A percentile compares a stretch with the other conserved stretches of the same genome.
Conservation (phyloP, 2,888 invertebrate species). For the Macrosoma leucophasiata region DNA sequence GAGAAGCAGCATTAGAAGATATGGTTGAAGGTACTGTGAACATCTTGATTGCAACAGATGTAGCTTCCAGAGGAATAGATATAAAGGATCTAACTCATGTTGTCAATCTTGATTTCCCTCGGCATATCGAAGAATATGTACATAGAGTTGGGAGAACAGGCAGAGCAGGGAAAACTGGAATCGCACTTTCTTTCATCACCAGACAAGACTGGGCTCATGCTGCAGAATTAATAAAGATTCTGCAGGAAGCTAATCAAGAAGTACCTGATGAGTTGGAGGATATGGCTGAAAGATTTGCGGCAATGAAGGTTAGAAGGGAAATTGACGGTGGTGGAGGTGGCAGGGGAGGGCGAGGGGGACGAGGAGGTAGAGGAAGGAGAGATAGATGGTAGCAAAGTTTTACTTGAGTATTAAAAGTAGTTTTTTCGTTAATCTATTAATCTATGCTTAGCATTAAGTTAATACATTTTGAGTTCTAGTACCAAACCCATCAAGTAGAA, state of each 20-base stretch:
- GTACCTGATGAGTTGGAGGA: conserved; percentile 83
- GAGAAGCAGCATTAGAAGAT: conserved; percentile 89
- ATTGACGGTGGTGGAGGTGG: conserved; percentile 65
- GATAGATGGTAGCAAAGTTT: conserved; percentile 39
- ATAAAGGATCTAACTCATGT: conserved; percentile 93
- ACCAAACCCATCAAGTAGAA: no score
- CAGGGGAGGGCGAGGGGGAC: conserved; percentile 45
- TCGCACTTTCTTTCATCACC: conserved; percentile 88
- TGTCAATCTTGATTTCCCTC: conserved; percentile 94
- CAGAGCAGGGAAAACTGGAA: conserved; percentile 90
- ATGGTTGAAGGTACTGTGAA: conserved; percentile 86
- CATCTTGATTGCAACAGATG: conserved; percentile 95
- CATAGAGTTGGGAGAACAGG: conserved; percentile 98
- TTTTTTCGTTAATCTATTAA: no score
- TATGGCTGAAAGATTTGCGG: conserved; percentile 85
- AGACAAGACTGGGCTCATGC: conserved; percentile 89
- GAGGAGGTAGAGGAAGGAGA: conserved; percentile 42
- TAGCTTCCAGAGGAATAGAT: conserved; percentile 95
- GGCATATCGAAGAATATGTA: conserved; percentile 96
- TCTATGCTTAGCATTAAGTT: no score
- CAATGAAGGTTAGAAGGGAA: conserved; percentile 79
- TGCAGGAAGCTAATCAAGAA: conserved; percentile 91
- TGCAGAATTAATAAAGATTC: conserved; percentile 85
- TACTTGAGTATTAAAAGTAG: not conserved
- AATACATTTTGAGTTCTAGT: no score